Evolutionary conservation across 1,140 invertebrate genomes (phyloP), one percentile per base, ranked within the genome.

Genomic region (Antheraea pernyi): DNA sequence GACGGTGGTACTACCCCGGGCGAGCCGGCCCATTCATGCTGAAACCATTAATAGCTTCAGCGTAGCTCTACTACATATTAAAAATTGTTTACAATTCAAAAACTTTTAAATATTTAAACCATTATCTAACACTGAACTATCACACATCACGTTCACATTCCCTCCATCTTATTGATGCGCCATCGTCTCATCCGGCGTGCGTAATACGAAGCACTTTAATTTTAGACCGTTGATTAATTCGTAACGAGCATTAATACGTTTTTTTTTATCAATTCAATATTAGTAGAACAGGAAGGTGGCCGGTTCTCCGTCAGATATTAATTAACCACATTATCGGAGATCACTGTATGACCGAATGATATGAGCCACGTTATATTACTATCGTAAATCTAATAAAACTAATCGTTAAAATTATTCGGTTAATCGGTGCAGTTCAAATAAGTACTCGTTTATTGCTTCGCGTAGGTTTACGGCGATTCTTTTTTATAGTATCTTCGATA

Each of bases 261-360:
- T 74, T 76, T 73, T 75, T 53, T 16, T 11, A 60, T 60, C 19
- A 69, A 71, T 72, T 76, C 70, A 60, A 11, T 22, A 60, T 60
- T 22, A 73, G 37, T 70, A 39, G 66, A 69, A 79, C 76, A 79
- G 77, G 76, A 82, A 82, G 67, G 58, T 18, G 48, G 68, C 78
- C 75, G 75, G 80, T 82, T 82, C 65, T 77, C 59, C 62, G 62
- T 36, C 66, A 37, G 65, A 58, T 77, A 76, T 80, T 78, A 76
- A 80, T 82, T 79, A 76, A 77, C 77, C 64, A 68, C 70, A 80
- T 77, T 78, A 76, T 72, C 65, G 65, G 42, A 48, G 39, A 65
- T 63, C 61, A 63, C 7, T 36, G 61, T n/a, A 30, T 18, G 37
- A 30, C 30, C 61, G 22, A 63, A 30, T 63, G 61, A 63, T 37